Evolutionary conservation across 2,888 invertebrate species (phyloP).

Genomic region (Ectropis crepuscularia): DNA sequence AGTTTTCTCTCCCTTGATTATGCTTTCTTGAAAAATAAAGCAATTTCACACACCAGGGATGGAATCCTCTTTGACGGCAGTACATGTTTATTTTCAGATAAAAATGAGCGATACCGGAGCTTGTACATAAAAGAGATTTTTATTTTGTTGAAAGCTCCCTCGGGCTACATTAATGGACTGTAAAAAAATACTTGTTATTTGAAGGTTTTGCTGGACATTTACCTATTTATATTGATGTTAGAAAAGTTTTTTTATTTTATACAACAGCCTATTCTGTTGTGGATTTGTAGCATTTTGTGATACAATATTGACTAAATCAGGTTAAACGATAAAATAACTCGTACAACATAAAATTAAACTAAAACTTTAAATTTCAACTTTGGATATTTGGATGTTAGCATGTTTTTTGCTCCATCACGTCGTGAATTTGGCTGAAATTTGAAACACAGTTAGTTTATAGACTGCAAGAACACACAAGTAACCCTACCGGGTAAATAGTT

Average conservation of each 20-base stretch:
- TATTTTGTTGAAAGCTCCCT: conserved; percentile 18
- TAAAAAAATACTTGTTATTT: conserved; percentile 16
- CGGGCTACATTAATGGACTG: conserved; percentile 15
- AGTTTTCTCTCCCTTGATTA: conserved; percentile 17
- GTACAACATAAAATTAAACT: too few species aligned
- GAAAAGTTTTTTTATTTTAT: neutral
- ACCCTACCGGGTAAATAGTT: too few species aligned
- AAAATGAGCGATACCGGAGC: conserved; percentile 26
- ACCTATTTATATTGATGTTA: too few species aligned
- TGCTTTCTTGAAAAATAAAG: conserved; percentile 26
- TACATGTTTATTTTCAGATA: conserved; percentile 26
- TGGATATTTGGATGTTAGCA: too few species aligned
- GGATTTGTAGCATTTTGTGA: too few species aligned
- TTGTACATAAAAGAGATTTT: conserved; percentile 23
- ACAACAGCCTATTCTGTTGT: neutral
- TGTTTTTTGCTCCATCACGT: too few species aligned
- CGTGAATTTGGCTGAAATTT: too few species aligned
- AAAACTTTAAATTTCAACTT: too few species aligned
- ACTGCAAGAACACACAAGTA: too few species aligned
- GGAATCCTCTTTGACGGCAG: conserved; percentile 16
- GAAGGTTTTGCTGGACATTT: neutral
- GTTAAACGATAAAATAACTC: too few species aligned
- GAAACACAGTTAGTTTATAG: too few species aligned
- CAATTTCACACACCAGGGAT: conserved; percentile 31
- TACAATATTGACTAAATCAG: too few species aligned